Evolutionary conservation across 1,140 invertebrate species (phyloP).

Genomic region (Brachionus asplanchnoidis): DNA sequence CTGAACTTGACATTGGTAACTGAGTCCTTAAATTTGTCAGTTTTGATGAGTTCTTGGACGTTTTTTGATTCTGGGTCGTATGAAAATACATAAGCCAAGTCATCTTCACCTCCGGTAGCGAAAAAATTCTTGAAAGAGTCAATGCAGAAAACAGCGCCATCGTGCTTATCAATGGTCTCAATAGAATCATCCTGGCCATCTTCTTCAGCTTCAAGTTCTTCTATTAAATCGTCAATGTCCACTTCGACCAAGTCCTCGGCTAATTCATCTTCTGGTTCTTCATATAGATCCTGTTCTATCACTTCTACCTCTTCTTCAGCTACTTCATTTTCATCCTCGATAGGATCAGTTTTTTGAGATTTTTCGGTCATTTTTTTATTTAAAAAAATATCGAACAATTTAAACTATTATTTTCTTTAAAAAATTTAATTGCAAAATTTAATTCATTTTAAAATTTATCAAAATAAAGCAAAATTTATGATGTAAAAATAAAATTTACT

Average conservation of each 20-base stretch:
- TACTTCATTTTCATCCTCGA: background rate
- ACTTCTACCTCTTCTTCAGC: background rate
- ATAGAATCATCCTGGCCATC: constrained; percentile 8
- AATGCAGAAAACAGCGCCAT: constrained; percentile 30
- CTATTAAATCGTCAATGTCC: background rate
- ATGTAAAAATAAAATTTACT: too few relatives aligned
- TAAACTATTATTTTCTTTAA: too few relatives aligned
- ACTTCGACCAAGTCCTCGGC: background rate
- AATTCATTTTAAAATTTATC: too few relatives aligned
- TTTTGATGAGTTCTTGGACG: constrained; percentile 6
- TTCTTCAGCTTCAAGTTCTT: constrained; percentile 21
- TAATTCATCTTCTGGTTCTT: background rate
- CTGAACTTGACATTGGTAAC: constrained; percentile 38
- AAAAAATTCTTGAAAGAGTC: constrained; percentile 24
- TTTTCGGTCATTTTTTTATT: constrained; percentile 3
- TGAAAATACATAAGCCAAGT: background rate
- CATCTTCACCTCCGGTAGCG: constrained; percentile 33
- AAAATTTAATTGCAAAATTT: too few relatives aligned
- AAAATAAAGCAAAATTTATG: too few relatives aligned
- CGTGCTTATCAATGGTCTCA: background rate
- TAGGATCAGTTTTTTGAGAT: background rate
- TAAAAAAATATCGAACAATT: too few relatives aligned
- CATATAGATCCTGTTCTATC: background rate
- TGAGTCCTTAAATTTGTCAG: constrained; percentile 39
- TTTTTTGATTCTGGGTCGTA: background rate